Conservation (phyloP, 2,113 vertebrate genomes). For the Eulemur macaco region DNA sequence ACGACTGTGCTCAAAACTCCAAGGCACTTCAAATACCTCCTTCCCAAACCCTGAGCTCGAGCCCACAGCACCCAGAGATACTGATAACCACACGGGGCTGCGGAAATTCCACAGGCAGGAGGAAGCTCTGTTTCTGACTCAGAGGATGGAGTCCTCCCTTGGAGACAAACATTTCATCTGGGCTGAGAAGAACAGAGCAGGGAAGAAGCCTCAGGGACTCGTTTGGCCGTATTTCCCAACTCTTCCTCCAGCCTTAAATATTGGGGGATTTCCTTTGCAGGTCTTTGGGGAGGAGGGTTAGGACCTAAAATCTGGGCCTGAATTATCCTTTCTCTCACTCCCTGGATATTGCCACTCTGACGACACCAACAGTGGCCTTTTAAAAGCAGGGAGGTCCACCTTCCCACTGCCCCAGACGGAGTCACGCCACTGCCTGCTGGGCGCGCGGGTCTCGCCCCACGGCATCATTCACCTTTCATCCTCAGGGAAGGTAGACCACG, state of each 20-base stretch:
- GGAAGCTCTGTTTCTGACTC: slow-evolving; percentile 78
- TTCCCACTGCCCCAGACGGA: not conserved
- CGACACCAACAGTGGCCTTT: not conserved
- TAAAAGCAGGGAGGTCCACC: not conserved
- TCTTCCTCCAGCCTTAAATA: slow-evolving; percentile 1
- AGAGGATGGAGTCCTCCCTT: slow-evolving; percentile 77
- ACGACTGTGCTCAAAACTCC: not conserved
- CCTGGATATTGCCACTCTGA: not conserved
- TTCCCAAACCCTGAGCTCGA: not conserved
- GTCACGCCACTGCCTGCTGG: not conserved
- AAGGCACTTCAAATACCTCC: slow-evolving; percentile 52
- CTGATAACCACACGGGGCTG: slow-evolving; percentile 50
- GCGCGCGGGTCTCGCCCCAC: not conserved
- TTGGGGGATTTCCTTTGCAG: slow-evolving; percentile 7
- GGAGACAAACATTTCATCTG: slow-evolving; percentile 81
- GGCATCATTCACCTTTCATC: not conserved
- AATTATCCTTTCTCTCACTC: not conserved
- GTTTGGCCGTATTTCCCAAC: not conserved
- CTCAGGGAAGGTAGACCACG: not conserved
- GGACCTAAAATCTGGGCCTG: not conserved
- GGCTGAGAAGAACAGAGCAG: slow-evolving; percentile 71
- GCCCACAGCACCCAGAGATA: slow-evolving; percentile 54
- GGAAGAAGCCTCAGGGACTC: not conserved
- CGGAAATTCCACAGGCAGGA: slow-evolving; percentile 75
- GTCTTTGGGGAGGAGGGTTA: slow-evolving; percentile 25